phyloP scores from a whole-genome alignment of 2,113 vertebrate genomes.

The Manacus vitellinus region DNA sequence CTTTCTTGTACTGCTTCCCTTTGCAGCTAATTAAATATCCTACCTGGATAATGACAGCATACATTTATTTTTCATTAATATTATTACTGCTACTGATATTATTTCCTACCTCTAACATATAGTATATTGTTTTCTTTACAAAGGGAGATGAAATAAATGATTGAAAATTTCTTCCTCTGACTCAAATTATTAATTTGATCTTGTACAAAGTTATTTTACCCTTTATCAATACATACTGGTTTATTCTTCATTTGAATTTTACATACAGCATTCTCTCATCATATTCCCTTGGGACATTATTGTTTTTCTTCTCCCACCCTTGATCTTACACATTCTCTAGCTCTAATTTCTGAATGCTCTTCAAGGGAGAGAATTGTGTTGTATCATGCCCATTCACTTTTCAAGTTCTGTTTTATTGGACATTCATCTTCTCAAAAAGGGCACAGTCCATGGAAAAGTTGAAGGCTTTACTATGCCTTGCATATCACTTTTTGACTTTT shows the following conservation, averaged over 20 bases:
- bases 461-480: background rate
- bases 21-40: background rate
- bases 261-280: background rate
- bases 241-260: background rate
- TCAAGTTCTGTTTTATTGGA: background rate
- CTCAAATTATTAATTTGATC: background rate
- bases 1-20: background rate
- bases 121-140: background rate
- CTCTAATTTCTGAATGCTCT: background rate
- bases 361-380: background rate
- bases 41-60: background rate
- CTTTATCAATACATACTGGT: background rate
- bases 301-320: background rate
- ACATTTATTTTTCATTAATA: background rate
- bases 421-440: background rate
- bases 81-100: background rate
- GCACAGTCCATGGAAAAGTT: background rate
- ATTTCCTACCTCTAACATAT: background rate
- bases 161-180: background rate
- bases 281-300: background rate
- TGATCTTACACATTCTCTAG: background rate
- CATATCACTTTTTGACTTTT: background rate
- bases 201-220: background rate
- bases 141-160: background rate
- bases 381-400: background rate